Base-by-base conservation (phyloP, 2,797 vertebrate species). In the Notamacropus eugenii region DNA sequence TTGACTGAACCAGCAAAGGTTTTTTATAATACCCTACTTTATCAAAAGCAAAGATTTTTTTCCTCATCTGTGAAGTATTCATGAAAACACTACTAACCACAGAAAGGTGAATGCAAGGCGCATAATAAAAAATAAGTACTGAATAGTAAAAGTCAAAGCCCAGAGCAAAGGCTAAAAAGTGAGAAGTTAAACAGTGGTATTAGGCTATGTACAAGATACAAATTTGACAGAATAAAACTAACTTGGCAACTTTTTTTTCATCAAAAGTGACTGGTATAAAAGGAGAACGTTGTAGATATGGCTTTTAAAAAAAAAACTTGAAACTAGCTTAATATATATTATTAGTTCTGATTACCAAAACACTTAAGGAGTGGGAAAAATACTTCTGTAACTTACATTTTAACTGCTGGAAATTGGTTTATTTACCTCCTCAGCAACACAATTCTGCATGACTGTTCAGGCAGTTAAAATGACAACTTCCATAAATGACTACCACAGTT, bases 1-100 rank as follows among this genome's bases (percentile, higher is more conserved):
- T n/a, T 67, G 34, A n/a, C n/a, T n/a, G 34, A 74, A 74, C 34
- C 16, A n/a, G n/a, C n/a, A 40, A 4, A 62, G 27, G 24, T 62
- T 19, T 74, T 34, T 6, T 19, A 40, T 91, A 92, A 50, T 46
- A 95, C 0, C 24, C 74, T 55, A 91, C 92, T 97, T 96, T 93
- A 87, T 59, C 90, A 93, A 93, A 94, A 92, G 34, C 12, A 87
- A 90, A 91, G 40, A n/a, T 59, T 74, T 52, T 62, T n/a, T 92
- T 55, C 29, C 92, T 95, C 52, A 94, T 74, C 67, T 91, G 90
- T 91, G 90, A 92, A 92, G 5, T 74, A 94, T 74, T 4, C 24
- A 93, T 92, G n/a, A 62, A 94, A 74, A 91, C 56, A 95, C 34
- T 57, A 95, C 10, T 82, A 94, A 95, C 95, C 94, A 92, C 96